phyloP scores from a whole-genome alignment of 2,888 invertebrate species.

The Lasioglossum malachurum region DNA sequence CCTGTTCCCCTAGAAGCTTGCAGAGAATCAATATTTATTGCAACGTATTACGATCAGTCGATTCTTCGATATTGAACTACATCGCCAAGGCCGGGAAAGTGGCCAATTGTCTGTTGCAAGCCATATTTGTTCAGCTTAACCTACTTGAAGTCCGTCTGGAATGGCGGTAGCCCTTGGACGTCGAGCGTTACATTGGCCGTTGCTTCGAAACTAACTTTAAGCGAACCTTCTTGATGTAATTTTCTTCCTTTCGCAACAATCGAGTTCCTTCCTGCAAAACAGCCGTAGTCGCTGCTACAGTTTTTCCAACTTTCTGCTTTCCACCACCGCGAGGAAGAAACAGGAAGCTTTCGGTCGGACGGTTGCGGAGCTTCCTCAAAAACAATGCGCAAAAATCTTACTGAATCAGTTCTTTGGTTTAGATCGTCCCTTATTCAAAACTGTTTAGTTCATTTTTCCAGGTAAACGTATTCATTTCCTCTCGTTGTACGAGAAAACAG shows the following conservation, averaged over 20 bases:
- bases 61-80: slow-evolving; percentile 36
- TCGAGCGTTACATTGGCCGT: slow-evolving; percentile 9
- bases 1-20: not conserved
- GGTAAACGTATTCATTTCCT: not conserved
- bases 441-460: not conserved
- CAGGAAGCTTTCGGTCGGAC: not conserved
- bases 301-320: not conserved
- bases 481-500: not conserved
- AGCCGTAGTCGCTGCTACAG: not conserved
- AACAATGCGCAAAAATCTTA: not conserved
- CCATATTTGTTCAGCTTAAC: slow-evolving; percentile 45
- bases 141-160: slow-evolving; percentile 37
- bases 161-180: slow-evolving; percentile 22
- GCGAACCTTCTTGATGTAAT: not conserved
- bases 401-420: no score
- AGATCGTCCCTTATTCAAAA: no score
- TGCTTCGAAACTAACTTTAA: slow-evolving; percentile 11
- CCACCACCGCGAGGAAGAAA: not conserved
- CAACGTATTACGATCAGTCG: slow-evolving; percentile 32
- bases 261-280: not conserved
- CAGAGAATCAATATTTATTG: slow-evolving; percentile 32
- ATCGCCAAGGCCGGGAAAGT: slow-evolving; percentile 43
- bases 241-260: slow-evolving; percentile 1
- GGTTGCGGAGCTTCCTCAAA: not conserved
- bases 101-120: slow-evolving; percentile 40